Conservation (phyloP, 1,140 invertebrate species). For the Cephus cinctus region DNA sequence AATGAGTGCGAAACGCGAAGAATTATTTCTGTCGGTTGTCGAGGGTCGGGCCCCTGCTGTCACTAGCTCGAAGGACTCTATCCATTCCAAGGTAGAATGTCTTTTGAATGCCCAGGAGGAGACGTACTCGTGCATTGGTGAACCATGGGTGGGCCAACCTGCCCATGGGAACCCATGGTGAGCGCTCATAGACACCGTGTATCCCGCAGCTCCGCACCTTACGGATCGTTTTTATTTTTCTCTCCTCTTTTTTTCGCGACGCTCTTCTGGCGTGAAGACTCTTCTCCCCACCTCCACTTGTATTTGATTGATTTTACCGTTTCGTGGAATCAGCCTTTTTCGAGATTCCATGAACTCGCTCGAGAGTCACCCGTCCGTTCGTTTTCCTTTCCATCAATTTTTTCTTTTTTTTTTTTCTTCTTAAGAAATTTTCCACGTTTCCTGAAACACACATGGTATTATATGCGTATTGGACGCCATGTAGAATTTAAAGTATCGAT, state of each 20-base stretch:
- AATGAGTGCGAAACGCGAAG: slow-evolving; percentile 33
- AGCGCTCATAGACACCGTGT: slow-evolving; percentile 18
- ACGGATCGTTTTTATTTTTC: slow-evolving; percentile 22
- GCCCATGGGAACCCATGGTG: slow-evolving; percentile 25
- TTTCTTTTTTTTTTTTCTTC: no score
- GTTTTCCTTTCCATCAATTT: slow-evolving; percentile 12
- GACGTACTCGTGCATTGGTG: slow-evolving; percentile 18
- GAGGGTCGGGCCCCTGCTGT: slow-evolving; percentile 29
- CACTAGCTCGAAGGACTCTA: slow-evolving; percentile 32
- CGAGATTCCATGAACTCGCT: slow-evolving; percentile 7
- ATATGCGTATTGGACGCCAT: no score
- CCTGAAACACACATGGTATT: no score
- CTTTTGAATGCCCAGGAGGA: slow-evolving; percentile 18
- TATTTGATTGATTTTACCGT: slow-evolving; percentile 3
- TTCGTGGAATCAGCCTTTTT: slow-evolving; percentile 7
- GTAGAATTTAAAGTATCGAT: no score
- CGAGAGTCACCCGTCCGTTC: slow-evolving; percentile 8
- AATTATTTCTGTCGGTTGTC: slow-evolving; percentile 26
- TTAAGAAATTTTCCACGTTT: no score
- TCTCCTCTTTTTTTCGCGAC: slow-evolving; percentile 16
- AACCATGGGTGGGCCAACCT: slow-evolving; percentile 38
- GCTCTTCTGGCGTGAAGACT: neutral
- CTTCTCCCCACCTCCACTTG: neutral
- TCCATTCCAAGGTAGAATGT: slow-evolving; percentile 26
- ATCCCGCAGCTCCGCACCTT: slow-evolving; percentile 31